phyloP scores from a whole-genome alignment of 2,888 invertebrate species.

The Papilio protenor region DNA sequence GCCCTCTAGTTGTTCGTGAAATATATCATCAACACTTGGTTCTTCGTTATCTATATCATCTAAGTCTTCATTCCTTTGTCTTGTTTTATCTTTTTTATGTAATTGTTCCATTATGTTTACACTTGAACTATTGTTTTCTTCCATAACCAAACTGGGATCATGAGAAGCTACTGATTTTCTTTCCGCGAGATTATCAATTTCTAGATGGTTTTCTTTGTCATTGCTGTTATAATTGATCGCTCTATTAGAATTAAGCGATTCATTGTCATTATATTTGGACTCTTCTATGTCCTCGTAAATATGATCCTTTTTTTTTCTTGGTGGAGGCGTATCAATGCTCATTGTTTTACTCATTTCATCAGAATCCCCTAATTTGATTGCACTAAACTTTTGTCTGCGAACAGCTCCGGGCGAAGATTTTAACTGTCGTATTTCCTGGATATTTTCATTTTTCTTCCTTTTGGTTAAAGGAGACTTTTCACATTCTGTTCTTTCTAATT shows the following conservation, averaged over 20 bases:
- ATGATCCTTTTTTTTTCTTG: constrained; percentile 84
- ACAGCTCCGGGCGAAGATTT: constrained; percentile 86
- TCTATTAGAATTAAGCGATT: constrained; percentile 75
- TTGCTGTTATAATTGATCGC: constrained; percentile 65
- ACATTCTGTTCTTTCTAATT: constrained; percentile 75
- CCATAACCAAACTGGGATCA: constrained; percentile 77
- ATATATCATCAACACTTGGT: constrained; percentile 76
- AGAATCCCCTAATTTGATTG: constrained; percentile 79
- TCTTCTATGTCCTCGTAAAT: constrained; percentile 86
- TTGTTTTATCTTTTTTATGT: constrained; percentile 66
- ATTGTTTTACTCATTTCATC: constrained; percentile 81
- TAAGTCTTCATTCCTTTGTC: constrained; percentile 69
- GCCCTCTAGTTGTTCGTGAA: constrained; percentile 75
- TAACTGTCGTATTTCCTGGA: constrained; percentile 85
- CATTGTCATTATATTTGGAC: constrained; percentile 68
- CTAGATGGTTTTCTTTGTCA: constrained; percentile 70
- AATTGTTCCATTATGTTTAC: constrained; percentile 77
- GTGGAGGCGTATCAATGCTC: constrained; percentile 72
- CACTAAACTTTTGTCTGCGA: constrained; percentile 80
- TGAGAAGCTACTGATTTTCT: constrained; percentile 77
- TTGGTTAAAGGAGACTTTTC: constrained; percentile 74
- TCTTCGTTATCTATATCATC: constrained; percentile 75
- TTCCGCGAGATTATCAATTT: constrained; percentile 77
- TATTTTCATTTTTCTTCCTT: constrained; percentile 81
- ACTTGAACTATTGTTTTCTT: constrained; percentile 66